Evolutionary conservation across 2,113 vertebrate species (phyloP), one percentile per base, ranked within the genome.

Genomic region (Malurus melanocephalus): DNA sequence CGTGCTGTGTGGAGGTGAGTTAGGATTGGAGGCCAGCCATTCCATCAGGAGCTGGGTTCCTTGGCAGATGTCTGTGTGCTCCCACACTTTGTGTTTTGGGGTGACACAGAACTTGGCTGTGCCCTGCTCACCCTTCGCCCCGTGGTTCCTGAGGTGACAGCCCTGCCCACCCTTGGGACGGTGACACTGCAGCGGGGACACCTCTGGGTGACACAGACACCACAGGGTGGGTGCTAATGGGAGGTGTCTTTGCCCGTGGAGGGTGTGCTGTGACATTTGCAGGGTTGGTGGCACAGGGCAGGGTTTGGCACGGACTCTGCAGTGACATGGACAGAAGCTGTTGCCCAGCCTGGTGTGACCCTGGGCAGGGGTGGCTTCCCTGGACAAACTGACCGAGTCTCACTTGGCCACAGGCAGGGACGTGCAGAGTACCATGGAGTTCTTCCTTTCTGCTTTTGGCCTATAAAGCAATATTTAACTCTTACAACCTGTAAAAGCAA

Each of bases 391-490:
- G 96, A 98, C 97, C 95, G 78, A 84, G 94, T 97, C 93, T 97
- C 96, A 96, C 97, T 92, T 98, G 97, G 97, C 96, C 85, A 87
- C 95, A 85, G 83, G 93, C 93, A 68, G 95, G 90, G 93, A 93
- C 19, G 3, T 95, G 91, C 96, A 81, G 96, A 96, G 95, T 95
- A 93, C 96, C 95, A 33, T 82, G 79, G 81, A 92, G 82, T 95
- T 96, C 85, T 96, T 97, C 95, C 88, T 95, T 95, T 88, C 95
- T 96, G 94, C 95, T 97, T 97, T 96, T 95, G 94, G 92, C 96
- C 92, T 95, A 69, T 82, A 95, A 97, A 98, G 97, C 97, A 98
- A 98, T 98, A 98, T 97, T 97, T 95, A 96, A 95, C 88, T 93
- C 85, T 74, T 95, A 55, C 51, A 93, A 95, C 87, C 94, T 96